Evolutionary conservation across 23 tunicate genomes (phyloP), one percentile per base, ranked within the genome.

Genomic region (Botrylloides violaceus): DNA sequence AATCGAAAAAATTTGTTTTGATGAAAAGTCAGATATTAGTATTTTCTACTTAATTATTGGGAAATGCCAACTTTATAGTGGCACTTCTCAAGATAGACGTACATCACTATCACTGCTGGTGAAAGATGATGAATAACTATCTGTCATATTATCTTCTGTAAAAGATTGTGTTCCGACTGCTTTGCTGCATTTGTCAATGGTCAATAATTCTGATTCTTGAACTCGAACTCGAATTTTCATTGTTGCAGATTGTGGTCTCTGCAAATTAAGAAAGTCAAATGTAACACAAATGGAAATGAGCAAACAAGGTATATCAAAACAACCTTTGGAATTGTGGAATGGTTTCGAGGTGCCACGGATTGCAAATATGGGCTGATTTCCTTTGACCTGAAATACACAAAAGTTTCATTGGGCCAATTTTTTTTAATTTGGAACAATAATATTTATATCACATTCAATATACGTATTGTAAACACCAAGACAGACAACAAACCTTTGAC

Each of bases 331-430:
- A 81, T 43, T 24, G 61, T 38, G 29, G 88, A 66, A 1, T 32
- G 23, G 39, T 62, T 63, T 20, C 65, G 63, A 32, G 92, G 92
- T 37, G 83, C 92, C 3, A 84, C 92, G 55, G 72, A 70, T 78
- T 78, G 92, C 1, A 61, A 32, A 64, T 84, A 84, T 9, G 92
- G 92, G 57, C 74, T 73, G 58, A 25, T 36, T 50, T 26, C 26
- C n/a, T 27, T 49, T 27, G 75, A 19, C 23, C 82, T 66, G 53
- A 2, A 66, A 49, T 38, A 26, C 7, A 26, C 21, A 49, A 22
- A 76, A 12, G 18, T 18, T 12, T 12, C 12, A 18, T 47, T 47
- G 12, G 18, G 12, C 12, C 18, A n/a, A n/a, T n/a, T n/a, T n/a
- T n/a, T n/a, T n/a, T n/a, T n/a, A n/a, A n/a, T n/a, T n/a, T n/a